phyloP scores from a whole-genome alignment of 2,113 vertebrate genomes.

The Holacanthus passer region DNA sequence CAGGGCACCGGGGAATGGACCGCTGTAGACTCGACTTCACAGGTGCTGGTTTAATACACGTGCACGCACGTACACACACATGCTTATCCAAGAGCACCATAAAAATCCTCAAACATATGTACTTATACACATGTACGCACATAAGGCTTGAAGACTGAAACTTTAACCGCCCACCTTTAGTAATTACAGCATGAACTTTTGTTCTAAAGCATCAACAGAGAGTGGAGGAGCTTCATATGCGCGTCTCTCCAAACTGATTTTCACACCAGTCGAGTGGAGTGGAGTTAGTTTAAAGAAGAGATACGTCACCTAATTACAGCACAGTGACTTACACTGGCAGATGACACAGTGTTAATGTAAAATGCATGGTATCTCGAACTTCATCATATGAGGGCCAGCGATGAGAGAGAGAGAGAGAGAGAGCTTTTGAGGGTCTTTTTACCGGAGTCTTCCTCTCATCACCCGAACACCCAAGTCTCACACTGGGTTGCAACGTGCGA shows the following conservation, averaged over 20 bases:
- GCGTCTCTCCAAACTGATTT: conserved; percentile 6
- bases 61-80: not conserved
- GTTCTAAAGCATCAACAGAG: conserved; percentile 12
- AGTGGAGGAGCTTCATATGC: not conserved
- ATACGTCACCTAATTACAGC: conserved; percentile 17
- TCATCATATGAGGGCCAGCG: not conserved
- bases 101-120: not conserved
- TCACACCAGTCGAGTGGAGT: not conserved
- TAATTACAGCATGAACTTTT: conserved; percentile 41
- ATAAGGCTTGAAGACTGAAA: conserved; percentile 9
- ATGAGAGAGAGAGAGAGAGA: not conserved
- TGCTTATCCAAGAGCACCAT: not conserved
- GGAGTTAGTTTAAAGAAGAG: conserved; percentile 17
- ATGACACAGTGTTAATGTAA: conserved; percentile 20
- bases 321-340: not conserved
- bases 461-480: not conserved
- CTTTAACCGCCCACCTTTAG: conserved; percentile 14
- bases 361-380: conserved; percentile 26
- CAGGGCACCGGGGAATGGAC: conserved; percentile 11
- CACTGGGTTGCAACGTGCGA: not conserved
- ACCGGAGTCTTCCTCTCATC: not conserved
- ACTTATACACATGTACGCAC: not conserved
- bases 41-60: not conserved
- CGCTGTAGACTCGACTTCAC: conserved; percentile 18
- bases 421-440: conserved; percentile 7